Base-by-base conservation (phyloP, 1,140 invertebrate species). In the Drosophila biarmipes region DNA sequence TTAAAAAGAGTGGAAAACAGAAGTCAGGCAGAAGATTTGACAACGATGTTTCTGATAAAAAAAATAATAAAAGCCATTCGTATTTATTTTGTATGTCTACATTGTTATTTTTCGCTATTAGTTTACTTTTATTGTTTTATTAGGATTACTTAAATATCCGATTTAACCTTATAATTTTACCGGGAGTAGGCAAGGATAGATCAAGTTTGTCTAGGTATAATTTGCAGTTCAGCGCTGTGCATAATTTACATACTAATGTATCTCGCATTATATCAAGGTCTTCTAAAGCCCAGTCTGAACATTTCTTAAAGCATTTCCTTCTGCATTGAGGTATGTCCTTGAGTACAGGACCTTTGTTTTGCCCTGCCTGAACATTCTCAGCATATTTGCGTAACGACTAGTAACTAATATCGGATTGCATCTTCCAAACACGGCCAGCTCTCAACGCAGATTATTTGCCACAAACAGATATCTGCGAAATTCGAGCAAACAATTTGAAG, bases 401-500 rank as follows among this genome's bases (percentile, higher is more conserved):
- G 34, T 48, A 51, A 64, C 59, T 27, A 8, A 52, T 35, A 64
- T 64, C 15, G 31, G 35, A 52, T 67, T 64, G 45, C 45, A 43
- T 64, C 10, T 19, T 35, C 2, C 19, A 17, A 35, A 49, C 34
- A 42, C 15, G 27, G 35, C 11, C 31, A 40, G 58, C 45, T 63
- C 71, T 66, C 27, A 61, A 45, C 53, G 67, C 57, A 67, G 71
- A 68, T 55, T 63, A 59, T 78, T 77, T 80, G 75, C 40, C 48
- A 40, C 46, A 82, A 82, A 78, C 68, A 78, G 77, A 74, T 81
- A 78, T 55, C 55, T 55, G 53, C 67, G 56, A 61, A 48, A 62
- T 81, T 64, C 42, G 46, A 43, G 62, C 80, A 86, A 81, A 86
- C 61, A 87, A 59, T 78, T 61, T 56, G 48, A 45, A 61, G 67